A percentile compares a stretch with the other conserved stretches of the same genome.
phyloP scores from a whole-genome alignment of 2,888 invertebrate genomes.

The Stenodera caucasica region DNA sequence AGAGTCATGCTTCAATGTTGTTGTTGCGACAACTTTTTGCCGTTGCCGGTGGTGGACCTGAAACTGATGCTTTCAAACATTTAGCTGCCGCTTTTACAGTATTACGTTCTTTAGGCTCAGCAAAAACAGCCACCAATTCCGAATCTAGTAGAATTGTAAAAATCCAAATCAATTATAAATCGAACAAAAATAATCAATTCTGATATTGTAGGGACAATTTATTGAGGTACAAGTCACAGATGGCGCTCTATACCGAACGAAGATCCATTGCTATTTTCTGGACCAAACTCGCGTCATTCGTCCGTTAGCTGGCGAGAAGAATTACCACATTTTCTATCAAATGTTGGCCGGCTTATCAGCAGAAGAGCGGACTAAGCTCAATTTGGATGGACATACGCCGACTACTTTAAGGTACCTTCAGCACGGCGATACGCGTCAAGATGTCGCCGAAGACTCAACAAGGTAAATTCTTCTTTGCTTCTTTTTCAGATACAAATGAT shows the following conservation, averaged over 20 bases:
- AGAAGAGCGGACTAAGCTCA: conserved; percentile 84
- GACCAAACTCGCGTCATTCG: conserved; percentile 91
- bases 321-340: conserved; percentile 97
- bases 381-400: conserved; percentile 82
- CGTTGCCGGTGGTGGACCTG: conserved; percentile 90
- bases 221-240: conserved; percentile 96
- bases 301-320: conserved; percentile 82
- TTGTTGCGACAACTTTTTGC: conserved; percentile 88
- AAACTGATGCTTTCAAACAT: conserved; percentile 96
- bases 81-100: conserved; percentile 94
- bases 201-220: conserved; percentile 77
- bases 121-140: conserved; percentile 86
- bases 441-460: conserved; percentile 71
- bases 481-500: too few relatives aligned
- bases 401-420: conserved; percentile 81
- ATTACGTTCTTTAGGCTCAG: conserved; percentile 85
- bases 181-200: conserved; percentile 10
- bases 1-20: conserved; percentile 91
- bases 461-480: too few relatives aligned
- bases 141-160: conserved; percentile 91
- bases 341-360: conserved; percentile 85
- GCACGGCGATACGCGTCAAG: conserved; percentile 71
- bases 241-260: conserved; percentile 90
- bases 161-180: conserved; percentile 27
- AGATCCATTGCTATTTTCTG: conserved; percentile 94